Base-by-base conservation (phyloP, 2,113 vertebrate species). In the Isichthys henryi region DNA sequence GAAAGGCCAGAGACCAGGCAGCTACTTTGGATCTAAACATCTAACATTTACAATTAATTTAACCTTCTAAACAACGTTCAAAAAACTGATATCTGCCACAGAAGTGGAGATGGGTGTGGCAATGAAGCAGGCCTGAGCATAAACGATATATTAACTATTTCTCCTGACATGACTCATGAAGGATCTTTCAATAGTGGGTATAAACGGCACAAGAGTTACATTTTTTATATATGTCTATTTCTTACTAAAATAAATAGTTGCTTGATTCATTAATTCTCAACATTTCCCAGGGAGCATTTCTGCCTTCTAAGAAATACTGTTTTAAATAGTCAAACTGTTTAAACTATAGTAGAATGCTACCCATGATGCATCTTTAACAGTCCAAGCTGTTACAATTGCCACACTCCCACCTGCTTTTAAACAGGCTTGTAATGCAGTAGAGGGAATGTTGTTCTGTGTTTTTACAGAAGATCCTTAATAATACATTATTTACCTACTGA, bases 1-100 rank as follows among this genome's bases (percentile, higher is more conserved):
- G 91, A 86, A 88, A 88, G 89, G 89, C 83, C 35, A 46, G 87
- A 89, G 58, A 66, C n/a, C 27, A 27, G 58, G n/a, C 9, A 66
- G 9, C n/a, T 27, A 66, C 58, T 62, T 3, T n/a, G 58, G 23
- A 62, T 62, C 21, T 62, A 62, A 62, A 62, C 21, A 27, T 27
- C n/a, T 3, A 62, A 58, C 19, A 21, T 56, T 58, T 23, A 10
- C 19, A 58, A 58, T 58, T 23, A 52, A 58, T 58, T 58, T 7
- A 58, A 39, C 39, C 19, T 66, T 83, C 17, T 21, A 48, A 10
- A 84, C 43, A 70, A 31, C n/a, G n/a, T 84, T 84, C 19, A 21
- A 45, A n/a, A 23, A 84, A 21, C 82, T n/a, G 45, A 48, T 48
- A 45, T 84, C 39, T 84, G 82, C 8, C 23, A 1, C 62, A 70